These are phyloP conservation scores for Augiades crinisus DNA, from an alignment of 2,888 invertebrate genomes.

Conservation along the genomic window DNA sequence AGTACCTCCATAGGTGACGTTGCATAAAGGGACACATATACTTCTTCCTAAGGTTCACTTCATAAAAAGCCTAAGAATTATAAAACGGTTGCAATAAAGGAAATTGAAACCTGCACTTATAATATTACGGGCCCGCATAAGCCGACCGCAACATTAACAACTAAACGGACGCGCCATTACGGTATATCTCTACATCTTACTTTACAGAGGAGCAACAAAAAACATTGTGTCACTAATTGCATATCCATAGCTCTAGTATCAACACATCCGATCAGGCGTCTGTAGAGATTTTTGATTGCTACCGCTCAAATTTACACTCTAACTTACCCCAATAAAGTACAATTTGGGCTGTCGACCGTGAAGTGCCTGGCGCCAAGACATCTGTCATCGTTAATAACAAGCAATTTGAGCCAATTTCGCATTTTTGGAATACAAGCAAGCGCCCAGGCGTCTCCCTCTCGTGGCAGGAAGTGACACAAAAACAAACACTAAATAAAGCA, in stretches of 20 bases:
- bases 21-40: no score
- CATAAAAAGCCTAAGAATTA: no score
- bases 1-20: no score
- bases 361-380: slow-evolving; percentile 72
- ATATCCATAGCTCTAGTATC: slow-evolving; percentile 72
- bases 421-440: slow-evolving; percentile 73
- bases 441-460: slow-evolving; percentile 69
- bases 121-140: neutral
- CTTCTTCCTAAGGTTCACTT: no score
- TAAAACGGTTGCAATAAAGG: neutral
- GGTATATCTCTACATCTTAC: slow-evolving; percentile 30
- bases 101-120: slow-evolving; percentile 5
- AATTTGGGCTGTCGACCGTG: slow-evolving; percentile 29
- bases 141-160: slow-evolving; percentile 26
- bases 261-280: slow-evolving; percentile 70
- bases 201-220: slow-evolving; percentile 43
- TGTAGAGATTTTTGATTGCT: slow-evolving; percentile 40
- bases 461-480: slow-evolving; percentile 73
- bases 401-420: slow-evolving; percentile 79
- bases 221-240: slow-evolving; percentile 69
- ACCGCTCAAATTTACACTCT: slow-evolving; percentile 38
- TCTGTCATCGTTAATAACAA: slow-evolving; percentile 81
- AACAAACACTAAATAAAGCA: slow-evolving; percentile 73
- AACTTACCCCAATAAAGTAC: slow-evolving; percentile 35
- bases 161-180: slow-evolving; percentile 28